These are phyloP conservation scores for Acrobasis consociella DNA, from an alignment of 2,888 invertebrate genomes.

Conservation along the genomic window DNA sequence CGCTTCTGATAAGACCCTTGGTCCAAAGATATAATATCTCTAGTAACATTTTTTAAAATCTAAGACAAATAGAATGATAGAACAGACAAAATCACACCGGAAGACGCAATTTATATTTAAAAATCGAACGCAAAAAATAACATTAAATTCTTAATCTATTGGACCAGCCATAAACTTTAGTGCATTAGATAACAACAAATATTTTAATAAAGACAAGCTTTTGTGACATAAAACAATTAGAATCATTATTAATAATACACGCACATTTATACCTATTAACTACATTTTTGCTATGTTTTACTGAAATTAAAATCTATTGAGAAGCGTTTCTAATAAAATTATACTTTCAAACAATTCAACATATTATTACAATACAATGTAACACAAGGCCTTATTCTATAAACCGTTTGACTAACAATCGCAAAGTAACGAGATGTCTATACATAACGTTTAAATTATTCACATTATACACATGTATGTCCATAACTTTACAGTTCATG, in stretches of 20 bases:
- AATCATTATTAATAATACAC: conserved; percentile 49
- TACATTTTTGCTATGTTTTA: conserved; percentile 45
- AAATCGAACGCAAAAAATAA: conserved; percentile 18
- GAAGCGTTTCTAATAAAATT: conserved; percentile 35
- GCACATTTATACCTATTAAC: conserved; percentile 44
- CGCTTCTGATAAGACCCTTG: conserved; percentile 15
- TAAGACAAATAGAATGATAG: background rate
- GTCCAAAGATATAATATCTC: conserved; percentile 6
- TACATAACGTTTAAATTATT: conserved; percentile 41
- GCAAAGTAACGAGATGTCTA: conserved; percentile 36
- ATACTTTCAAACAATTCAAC: conserved; percentile 44
- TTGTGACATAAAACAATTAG: conserved; percentile 40
- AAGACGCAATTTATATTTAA: conserved; percentile 24
- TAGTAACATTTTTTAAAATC: background rate
- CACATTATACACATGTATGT: conserved; percentile 49
- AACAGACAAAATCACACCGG: conserved; percentile 16
- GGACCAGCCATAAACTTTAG: conserved; percentile 51
- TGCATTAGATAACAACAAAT: conserved; percentile 37
- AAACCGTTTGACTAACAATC: conserved; percentile 27
- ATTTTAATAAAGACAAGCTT: conserved; percentile 38
- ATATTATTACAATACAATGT: conserved; percentile 35
- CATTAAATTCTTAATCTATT: conserved; percentile 25
- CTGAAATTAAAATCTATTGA: conserved; percentile 36
- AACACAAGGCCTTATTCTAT: conserved; percentile 22
- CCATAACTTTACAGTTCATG: conserved; percentile 33